Percentiles rank a stretch among this genome's conserved stretches.
These are phyloP conservation scores for Grammomys dolichurus DNA, from an alignment of 2,113 vertebrate species.

Conservation along the genomic window DNA sequence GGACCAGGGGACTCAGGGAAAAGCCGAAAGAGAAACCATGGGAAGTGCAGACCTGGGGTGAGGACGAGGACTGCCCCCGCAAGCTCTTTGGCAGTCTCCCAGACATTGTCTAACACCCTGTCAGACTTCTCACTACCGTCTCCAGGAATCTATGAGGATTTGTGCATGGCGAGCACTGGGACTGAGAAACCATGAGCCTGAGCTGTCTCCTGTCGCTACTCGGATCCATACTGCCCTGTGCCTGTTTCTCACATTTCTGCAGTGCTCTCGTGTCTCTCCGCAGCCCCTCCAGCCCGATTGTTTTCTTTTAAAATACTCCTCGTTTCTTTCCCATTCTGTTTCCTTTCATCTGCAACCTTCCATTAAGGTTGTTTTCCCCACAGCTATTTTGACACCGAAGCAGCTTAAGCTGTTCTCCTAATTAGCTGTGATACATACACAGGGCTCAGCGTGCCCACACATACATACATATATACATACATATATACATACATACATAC, in stretches of 20 bases:
- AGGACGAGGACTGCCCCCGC: background rate
- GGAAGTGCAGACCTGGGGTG: background rate
- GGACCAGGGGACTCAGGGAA: background rate
- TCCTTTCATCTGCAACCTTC: constrained; percentile 30
- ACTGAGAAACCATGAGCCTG: background rate
- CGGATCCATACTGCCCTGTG: constrained; percentile 14
- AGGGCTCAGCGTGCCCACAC: background rate
- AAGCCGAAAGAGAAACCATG: background rate
- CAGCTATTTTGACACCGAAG: constrained; percentile 65
- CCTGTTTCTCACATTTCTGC: constrained; percentile 50
- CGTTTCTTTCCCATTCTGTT: constrained; percentile 71
- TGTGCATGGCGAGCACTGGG: constrained; percentile 41
- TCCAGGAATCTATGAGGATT: constrained; percentile 40
- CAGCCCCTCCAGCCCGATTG: constrained; percentile 55
- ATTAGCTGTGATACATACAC: constrained; percentile 30
- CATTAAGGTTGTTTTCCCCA: constrained; percentile 72
- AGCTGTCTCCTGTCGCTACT: constrained; percentile 13
- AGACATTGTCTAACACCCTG: background rate
- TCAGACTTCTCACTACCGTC: background rate
- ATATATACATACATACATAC: background rate
- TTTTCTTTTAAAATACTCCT: constrained; percentile 67
- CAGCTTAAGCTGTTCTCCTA: constrained; percentile 78
- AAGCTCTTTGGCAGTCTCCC: background rate
- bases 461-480: background rate
- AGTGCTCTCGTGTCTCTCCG: background rate